phyloP scores from a whole-genome alignment of 1,140 invertebrate species.

The Pissodes strobi region DNA sequence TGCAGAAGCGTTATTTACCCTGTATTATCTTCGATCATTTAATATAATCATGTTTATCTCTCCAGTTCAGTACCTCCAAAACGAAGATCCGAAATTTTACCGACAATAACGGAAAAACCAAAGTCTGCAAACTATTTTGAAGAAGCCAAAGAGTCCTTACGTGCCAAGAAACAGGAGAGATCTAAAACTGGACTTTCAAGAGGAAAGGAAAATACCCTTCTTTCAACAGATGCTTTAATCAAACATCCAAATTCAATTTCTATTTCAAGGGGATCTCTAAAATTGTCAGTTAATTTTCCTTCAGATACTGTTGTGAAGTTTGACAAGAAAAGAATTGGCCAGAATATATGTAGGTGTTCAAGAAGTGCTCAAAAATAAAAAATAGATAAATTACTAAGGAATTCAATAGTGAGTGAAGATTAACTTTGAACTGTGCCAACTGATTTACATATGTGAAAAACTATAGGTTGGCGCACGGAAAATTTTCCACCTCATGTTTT shows the following conservation, averaged over 20 bases:
- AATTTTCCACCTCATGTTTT: no score
- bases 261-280: constrained; percentile 48
- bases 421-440: no score
- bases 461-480: no score
- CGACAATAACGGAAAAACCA: constrained; percentile 13
- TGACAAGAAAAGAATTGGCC: constrained; percentile 39
- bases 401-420: no score
- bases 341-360: constrained; percentile 9
- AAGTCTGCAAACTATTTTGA: background rate
- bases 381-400: no score
- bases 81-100: constrained; percentile 16
- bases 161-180: background rate
- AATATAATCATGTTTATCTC: no score
- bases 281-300: constrained; percentile 54
- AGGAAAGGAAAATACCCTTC: constrained; percentile 3
- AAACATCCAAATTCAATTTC: constrained; percentile 45
- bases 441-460: no score
- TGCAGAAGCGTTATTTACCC: no score
- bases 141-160: background rate
- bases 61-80: constrained; percentile 24
- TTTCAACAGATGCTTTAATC: background rate
- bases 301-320: constrained; percentile 48
- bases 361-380: no score
- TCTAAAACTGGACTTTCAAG: background rate
- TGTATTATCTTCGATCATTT: no score